Conservation (phyloP, 2,113 vertebrate genomes). For the Pithys albifrons region DNA sequence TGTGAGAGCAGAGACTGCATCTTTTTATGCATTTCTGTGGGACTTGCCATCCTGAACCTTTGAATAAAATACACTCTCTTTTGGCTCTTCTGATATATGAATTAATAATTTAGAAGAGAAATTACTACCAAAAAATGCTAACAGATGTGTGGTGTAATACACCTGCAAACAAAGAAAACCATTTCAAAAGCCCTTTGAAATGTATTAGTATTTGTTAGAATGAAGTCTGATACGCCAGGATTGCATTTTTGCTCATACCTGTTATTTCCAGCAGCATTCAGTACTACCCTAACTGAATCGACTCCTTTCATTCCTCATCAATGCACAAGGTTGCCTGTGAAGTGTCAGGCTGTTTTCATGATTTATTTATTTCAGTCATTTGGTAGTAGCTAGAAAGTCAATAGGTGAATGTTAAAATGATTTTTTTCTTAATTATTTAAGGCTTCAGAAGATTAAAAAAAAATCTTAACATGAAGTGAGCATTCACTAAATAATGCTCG, state of each 20-base stretch:
- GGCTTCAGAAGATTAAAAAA: neutral
- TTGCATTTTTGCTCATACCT: neutral
- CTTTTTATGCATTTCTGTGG: neutral
- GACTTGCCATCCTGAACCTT: neutral
- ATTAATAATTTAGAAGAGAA: neutral
- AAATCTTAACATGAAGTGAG: neutral
- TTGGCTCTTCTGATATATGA: neutral
- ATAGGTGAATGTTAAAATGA: constrained; percentile 18
- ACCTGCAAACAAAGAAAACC: neutral
- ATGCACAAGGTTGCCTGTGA: neutral
- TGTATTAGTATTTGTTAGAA: neutral
- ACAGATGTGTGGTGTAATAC: neutral
- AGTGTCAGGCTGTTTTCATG: constrained; percentile 6
- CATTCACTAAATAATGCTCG: neutral
- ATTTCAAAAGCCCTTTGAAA: neutral
- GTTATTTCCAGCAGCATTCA: neutral
- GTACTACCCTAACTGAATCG: neutral
- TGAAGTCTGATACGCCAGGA: neutral
- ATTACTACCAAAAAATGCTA: neutral
- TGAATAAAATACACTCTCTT: neutral
- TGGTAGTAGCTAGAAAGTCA: constrained; percentile 29
- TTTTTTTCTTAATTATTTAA: constrained; percentile 56
- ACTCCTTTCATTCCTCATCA: neutral
- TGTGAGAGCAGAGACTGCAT: neutral
- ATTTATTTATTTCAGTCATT: constrained; percentile 62